Base-by-base conservation (phyloP, 2,888 invertebrate genomes). In the Nudaria mundana region DNA sequence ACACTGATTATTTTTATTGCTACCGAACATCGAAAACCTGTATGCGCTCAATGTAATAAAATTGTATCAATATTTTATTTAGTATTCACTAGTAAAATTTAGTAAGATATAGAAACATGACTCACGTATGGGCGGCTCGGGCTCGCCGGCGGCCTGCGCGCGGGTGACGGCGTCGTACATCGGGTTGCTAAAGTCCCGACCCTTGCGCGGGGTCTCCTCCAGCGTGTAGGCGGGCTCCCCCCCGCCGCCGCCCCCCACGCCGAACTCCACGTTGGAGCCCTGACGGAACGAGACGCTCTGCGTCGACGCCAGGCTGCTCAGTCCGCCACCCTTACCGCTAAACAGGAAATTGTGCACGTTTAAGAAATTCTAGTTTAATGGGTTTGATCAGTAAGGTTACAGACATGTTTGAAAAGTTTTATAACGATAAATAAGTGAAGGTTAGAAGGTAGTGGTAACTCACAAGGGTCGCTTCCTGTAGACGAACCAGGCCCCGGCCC, bases 111-210 rank as follows among this genome's bases (percentile, higher is more conserved):
- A n/a, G 11, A 11, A 16, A 20, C 5, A 6, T 2, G 1, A 81
- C 84, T 79, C 23, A 84, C 83, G 84, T 43, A 79, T 30, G 0
- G 81, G 66, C 13, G 77, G 71, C 7, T 77, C 81, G 0, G 73
- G 71, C n/a, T 75, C 75, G 1, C 67, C 75, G 22, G 71, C 65
- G 23, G 68, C 71, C 50, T 91, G 91, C 35, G 91, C 91, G 51
- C 93, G 89, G 56, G 94, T 93, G 38, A 94, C 94, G 31, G 96
- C 97, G 71, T 99, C 98, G 81, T 98, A 99, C 95, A 98, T 98
- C 31, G 98, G 98, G 88, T 99, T 99, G 69, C 96, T 95, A 90
- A 99, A 99, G 83, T 99, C 98, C 36, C 98, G 90, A 41, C 93
- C 94, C 79, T 96, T 96, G 57, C 93, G 91, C 58, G 76, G 66